These are phyloP conservation scores for Boloria selene DNA, from an alignment of 2,888 invertebrate species.

Conservation along the genomic window DNA sequence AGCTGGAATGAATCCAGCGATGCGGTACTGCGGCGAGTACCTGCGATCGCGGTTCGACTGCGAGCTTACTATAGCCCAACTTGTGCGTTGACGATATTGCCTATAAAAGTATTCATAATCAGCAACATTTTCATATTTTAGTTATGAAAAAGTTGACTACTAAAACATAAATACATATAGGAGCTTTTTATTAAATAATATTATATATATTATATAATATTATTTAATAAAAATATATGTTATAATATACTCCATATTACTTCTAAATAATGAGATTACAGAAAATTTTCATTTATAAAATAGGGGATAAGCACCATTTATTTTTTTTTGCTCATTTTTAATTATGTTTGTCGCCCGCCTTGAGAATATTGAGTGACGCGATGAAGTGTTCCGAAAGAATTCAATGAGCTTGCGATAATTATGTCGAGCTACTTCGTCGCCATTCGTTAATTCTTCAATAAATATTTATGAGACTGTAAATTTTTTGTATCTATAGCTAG, in stretches of 20 bases:
- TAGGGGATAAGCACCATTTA: background rate
- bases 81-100: constrained; percentile 17
- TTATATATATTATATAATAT: no score
- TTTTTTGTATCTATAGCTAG: background rate
- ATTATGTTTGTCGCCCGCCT: constrained; percentile 29
- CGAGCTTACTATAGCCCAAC: constrained; percentile 11
- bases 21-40: constrained; percentile 49
- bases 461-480: constrained; percentile 65
- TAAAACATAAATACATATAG: no score
- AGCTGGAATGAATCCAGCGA: constrained; percentile 73
- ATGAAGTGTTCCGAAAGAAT: constrained; percentile 53
- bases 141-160: no score
- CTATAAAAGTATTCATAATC: constrained; percentile 14
- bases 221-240: no score
- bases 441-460: constrained; percentile 67
- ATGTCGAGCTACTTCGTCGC: constrained; percentile 67
- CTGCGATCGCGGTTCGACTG: constrained; percentile 26
- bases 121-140: constrained; percentile 7
- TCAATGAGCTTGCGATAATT: constrained; percentile 70
- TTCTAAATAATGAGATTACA: background rate
- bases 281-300: background rate
- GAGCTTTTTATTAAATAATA: no score
- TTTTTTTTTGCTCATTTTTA: constrained; percentile 6
- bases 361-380: constrained; percentile 30
- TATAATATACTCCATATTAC: no score